Base-by-base conservation (phyloP, 1,140 invertebrate genomes). In the Euwallacea similis region DNA sequence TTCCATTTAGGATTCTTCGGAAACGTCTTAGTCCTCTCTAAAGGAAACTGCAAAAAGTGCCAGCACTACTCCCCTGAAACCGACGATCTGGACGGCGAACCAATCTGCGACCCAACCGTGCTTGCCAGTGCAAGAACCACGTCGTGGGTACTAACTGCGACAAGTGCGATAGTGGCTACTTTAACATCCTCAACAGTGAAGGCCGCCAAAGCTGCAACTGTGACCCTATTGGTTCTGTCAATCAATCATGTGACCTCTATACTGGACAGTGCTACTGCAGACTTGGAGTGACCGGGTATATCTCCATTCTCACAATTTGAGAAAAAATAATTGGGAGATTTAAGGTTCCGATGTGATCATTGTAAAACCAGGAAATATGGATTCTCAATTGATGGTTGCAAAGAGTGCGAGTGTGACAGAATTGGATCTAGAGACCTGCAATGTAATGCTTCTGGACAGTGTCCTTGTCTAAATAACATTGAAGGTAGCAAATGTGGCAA, bases 1-100 rank as follows among this genome's bases (percentile, higher is more conserved):
- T 6, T 8, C 63, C 42, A 9, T 75, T 71, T 71, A 89, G 91
- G 93, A 62, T 96, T 89, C 82, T 96, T 90, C 78, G 95, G 95
- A 42, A 93, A 96, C 81, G 93, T 94, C 0, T 80, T 97, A n/a
- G 90, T 91, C 13, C 84, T 91, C 55, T 90, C 88, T 0, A 96
- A 96, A 81, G 95, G 96, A 56, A 91, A 97, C 74, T 98, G 96
- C 79, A 90, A 94, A 81, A 87, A 88, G n/a, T 98, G 96, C 79
- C 87, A 91, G 76, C 98, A 96, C 81, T 90, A 93, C 76, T 84
- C 86, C 2, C 85, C 87, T 0, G 96, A 96, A 8, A 97, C 94
- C 0, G 78, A 90, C 47, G 82, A 84, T 15, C 84, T 87, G 8
- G 83, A 87, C 44, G 90, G 90, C n/a, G 86, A 89, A 13, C 87